Evolutionary conservation across 2,888 invertebrate species (phyloP), one percentile per base, ranked within the genome.

Genomic region (Calephelis perditalis): DNA sequence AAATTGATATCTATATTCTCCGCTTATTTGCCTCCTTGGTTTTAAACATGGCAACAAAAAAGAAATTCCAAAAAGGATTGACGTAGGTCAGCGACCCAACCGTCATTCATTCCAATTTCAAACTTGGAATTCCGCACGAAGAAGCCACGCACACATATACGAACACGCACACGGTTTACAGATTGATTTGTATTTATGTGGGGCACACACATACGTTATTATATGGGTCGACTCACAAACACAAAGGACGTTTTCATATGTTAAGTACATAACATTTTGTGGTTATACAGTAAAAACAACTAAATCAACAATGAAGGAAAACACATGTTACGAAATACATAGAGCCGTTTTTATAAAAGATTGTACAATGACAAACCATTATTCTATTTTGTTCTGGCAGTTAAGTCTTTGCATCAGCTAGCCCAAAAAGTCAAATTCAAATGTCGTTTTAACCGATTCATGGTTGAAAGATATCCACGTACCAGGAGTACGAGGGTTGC

Each of bases 41-140:
- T 47, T 47, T 47, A 47, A 47, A n/a, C 47, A 47, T 12, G 52
- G 52, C 46, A 57, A 35, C 15, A 35, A 44, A 57, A 46, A 56
- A 52, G 63, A 63, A 63, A 68, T 66, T 68, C 67, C 66, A 70
- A 71, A 74, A 71, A 68, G 68, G 67, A 72, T 82, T 84, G 81
- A 73, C 82, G 70, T 85, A 86, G 88, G 87, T 88, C 85, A 85
- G 85, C 80, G 82, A 88, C 87, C 87, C 82, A 79, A 81, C 78
- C 86, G 86, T 84, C 87, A 86, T 86, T 88, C 85, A 87, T 86
- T 86, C 82, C 82, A 85, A 85, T 85, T 87, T 82, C 81, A 84
- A 88, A 87, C 82, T 88, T 88, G 84, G 82, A 87, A 86, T 84
- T 82, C 84, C 80, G 79, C 78, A 79, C 82, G 84, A 85, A 86